phyloP scores from a whole-genome alignment of 2,888 invertebrate species.

The Ochropacha duplaris region DNA sequence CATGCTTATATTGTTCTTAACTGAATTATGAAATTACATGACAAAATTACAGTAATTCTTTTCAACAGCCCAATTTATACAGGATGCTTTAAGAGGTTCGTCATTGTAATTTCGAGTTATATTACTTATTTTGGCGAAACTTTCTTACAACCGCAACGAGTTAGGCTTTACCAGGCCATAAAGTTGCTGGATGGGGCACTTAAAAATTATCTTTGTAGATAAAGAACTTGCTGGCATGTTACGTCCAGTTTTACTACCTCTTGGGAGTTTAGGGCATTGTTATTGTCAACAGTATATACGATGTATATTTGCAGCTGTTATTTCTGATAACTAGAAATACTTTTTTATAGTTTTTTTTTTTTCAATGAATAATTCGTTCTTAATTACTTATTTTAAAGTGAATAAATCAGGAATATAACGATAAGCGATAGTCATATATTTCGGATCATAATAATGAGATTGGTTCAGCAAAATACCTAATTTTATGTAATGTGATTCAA shows the following conservation, averaged over 20 bases:
- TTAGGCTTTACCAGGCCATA: conserved; percentile 53
- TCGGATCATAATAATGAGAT: no score
- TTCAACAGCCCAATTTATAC: not conserved
- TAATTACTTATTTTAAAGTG: no score
- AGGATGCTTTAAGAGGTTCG: not conserved
- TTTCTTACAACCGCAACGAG: conserved; percentile 21
- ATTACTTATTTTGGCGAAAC: not conserved
- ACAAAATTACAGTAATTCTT: not conserved
- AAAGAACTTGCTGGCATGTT: conserved; percentile 53
- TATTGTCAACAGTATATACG: conserved; percentile 17
- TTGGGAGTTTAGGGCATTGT: conserved; percentile 12
- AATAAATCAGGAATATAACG: no score
- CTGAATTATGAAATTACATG: not conserved
- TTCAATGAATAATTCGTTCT: no score
- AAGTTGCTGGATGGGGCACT: conserved; percentile 47
- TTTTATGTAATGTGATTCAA: no score
- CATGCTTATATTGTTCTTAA: no score
- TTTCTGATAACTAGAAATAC: no score
- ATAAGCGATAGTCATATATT: no score
- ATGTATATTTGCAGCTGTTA: conserved; percentile 20
- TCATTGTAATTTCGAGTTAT: not conserved
- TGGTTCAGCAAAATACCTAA: no score
- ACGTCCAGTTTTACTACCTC: conserved; percentile 49
- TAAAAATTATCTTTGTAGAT: conserved; percentile 60
- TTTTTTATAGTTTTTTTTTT: no score